A percentile compares a stretch with the other conserved stretches of the same genome.
Evolutionary conservation across 2,888 invertebrate species (phyloP).

Genomic region (Zygothrica quintamaculata): DNA sequence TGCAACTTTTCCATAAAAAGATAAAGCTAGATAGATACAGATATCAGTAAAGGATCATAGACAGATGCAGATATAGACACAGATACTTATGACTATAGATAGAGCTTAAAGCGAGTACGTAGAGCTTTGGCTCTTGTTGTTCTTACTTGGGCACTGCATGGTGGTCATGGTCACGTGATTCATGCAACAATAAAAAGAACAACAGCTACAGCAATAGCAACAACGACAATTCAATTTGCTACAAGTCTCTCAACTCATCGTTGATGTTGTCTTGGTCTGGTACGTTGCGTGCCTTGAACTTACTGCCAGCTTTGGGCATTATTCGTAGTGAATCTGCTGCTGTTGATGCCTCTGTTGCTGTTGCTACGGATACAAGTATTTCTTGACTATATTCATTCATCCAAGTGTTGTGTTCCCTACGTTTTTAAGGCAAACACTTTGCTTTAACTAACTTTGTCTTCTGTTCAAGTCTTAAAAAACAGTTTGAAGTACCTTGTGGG

Average conservation of each 20-base stretch:
- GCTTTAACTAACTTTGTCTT: conserved; percentile 60
- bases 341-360: conserved; percentile 29
- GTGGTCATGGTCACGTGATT: conserved; percentile 84
- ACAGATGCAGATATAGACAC: conserved; percentile 10
- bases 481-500: conserved; percentile 74
- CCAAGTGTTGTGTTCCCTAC: conserved; percentile 55
- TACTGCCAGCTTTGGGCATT: conserved; percentile 64
- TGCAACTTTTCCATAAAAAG: conserved; percentile 75
- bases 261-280: conserved; percentile 67
- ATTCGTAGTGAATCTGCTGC: conserved; percentile 31
- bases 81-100: neutral
- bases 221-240: conserved; percentile 80
- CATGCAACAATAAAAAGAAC: conserved; percentile 60
- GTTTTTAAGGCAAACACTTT: conserved; percentile 68
- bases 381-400: conserved; percentile 71
- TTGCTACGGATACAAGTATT: conserved; percentile 22
- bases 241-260: conserved; percentile 69
- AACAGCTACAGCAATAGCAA: conserved; percentile 32
- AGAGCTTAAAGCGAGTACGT: conserved; percentile 15
- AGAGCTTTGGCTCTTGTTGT: conserved; percentile 53
- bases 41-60: conserved; percentile 4
- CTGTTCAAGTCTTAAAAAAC: conserved; percentile 56
- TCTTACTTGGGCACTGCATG: conserved; percentile 61
- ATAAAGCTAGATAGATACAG: conserved; percentile 36
- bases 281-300: conserved; percentile 76